Percentiles rank a stretch among this genome's conserved stretches.
Conservation (phyloP, 2,888 invertebrate genomes). For the Neoaliturus tenellus region DNA sequence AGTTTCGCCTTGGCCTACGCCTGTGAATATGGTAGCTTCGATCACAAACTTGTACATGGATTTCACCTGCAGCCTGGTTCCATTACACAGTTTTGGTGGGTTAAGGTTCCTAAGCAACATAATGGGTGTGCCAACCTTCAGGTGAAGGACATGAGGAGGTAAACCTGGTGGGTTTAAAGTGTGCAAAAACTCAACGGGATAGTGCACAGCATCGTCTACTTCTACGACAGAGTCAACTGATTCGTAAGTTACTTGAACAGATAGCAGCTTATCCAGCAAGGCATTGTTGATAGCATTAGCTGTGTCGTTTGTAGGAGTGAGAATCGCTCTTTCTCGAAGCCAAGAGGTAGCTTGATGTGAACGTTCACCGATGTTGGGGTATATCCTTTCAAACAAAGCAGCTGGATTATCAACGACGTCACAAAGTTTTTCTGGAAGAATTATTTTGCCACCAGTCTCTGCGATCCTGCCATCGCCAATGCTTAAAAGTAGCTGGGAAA, state of each 20-base stretch:
- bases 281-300: constrained; percentile 36
- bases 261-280: constrained; percentile 22
- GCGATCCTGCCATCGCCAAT: constrained; percentile 10
- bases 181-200: constrained; percentile 56
- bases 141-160: constrained; percentile 60
- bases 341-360: not conserved
- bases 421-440: not conserved
- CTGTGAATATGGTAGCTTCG: constrained; percentile 58
- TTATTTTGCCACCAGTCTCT: not conserved
- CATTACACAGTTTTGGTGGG: constrained; percentile 65
- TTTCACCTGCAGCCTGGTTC: constrained; percentile 64
- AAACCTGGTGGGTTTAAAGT: constrained; percentile 59
- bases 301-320: constrained; percentile 14
- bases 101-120: constrained; percentile 65
- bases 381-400: constrained; percentile 13
- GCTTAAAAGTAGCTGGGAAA: not conserved
- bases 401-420: not conserved
- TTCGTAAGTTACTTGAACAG: constrained; percentile 13
- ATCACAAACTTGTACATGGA: constrained; percentile 59
- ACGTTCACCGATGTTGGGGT: not conserved
- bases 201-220: constrained; percentile 45
- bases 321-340: constrained; percentile 38
- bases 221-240: constrained; percentile 53
- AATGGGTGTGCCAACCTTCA: constrained; percentile 63
- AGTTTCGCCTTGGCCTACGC: constrained; percentile 1